Evolutionary conservation across 2,797 vertebrate genomes (phyloP).

Genomic region (Muscicapa comitata): DNA sequence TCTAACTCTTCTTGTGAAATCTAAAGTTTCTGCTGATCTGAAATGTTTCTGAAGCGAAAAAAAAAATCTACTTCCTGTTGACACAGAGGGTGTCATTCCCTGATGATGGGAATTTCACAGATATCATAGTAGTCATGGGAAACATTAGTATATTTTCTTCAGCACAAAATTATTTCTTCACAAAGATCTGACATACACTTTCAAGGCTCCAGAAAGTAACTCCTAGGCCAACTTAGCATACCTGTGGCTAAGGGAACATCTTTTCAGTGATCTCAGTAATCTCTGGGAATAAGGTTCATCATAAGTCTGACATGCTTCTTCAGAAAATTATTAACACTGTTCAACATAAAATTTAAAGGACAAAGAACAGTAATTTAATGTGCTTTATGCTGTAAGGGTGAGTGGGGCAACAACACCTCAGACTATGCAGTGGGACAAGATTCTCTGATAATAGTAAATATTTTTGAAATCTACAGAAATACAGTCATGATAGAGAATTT

Average conservation of each 20-base stretch:
- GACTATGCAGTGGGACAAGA: neutral
- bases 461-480: neutral
- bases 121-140: neutral
- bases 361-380: neutral
- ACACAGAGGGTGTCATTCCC: neutral
- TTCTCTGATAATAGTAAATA: neutral
- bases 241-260: neutral
- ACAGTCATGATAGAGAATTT: neutral
- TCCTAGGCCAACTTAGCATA: neutral
- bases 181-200: neutral
- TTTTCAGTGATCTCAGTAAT: neutral
- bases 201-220: neutral
- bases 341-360: neutral
- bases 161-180: neutral
- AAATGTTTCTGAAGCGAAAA: neutral
- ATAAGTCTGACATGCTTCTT: neutral
- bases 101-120: neutral
- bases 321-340: neutral
- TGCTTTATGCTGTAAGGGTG: neutral
- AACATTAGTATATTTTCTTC: neutral
- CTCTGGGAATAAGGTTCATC: neutral
- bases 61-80: neutral
- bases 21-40: neutral
- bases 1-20: neutral
- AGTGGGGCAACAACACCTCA: neutral